phyloP scores from a whole-genome alignment of 2,113 vertebrate species.

The Isurus oxyrinchus region DNA sequence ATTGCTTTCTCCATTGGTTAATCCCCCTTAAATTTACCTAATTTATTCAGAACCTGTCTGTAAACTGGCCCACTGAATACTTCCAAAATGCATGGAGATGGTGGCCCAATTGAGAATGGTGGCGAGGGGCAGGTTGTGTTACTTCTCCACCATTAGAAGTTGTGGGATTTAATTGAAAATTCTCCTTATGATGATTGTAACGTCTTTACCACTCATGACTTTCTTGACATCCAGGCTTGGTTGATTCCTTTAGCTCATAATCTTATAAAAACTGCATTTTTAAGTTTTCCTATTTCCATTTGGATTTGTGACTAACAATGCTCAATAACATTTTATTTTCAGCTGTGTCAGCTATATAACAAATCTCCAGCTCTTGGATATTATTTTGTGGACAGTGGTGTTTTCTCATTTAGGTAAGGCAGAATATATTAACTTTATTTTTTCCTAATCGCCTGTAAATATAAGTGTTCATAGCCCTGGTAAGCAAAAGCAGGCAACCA shows the following conservation, averaged over 20 bases:
- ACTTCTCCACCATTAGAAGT: neutral
- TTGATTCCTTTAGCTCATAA: neutral
- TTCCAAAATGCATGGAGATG: neutral
- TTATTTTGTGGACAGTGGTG: constrained; percentile 31
- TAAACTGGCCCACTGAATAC: neutral
- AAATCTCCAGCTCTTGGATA: constrained; percentile 14
- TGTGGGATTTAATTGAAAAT: neutral
- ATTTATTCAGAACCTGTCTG: neutral
- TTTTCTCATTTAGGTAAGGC: constrained; percentile 25
- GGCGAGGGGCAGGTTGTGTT: neutral
- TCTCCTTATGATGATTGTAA: neutral
- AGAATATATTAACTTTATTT: neutral
- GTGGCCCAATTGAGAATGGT: neutral
- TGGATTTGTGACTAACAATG: neutral
- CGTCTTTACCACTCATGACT: neutral
- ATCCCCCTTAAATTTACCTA: neutral
- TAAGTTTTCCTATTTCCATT: constrained; percentile 13
- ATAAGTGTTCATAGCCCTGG: neutral
- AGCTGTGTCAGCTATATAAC: neutral
- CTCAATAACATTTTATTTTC: neutral
- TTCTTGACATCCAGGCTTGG: neutral
- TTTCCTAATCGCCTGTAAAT: neutral
- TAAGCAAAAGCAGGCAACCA: neutral
- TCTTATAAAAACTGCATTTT: neutral
- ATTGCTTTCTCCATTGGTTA: neutral